Evolutionary conservation across 2,113 vertebrate species (phyloP).

Genomic region (Dipodomys ordii): DNA sequence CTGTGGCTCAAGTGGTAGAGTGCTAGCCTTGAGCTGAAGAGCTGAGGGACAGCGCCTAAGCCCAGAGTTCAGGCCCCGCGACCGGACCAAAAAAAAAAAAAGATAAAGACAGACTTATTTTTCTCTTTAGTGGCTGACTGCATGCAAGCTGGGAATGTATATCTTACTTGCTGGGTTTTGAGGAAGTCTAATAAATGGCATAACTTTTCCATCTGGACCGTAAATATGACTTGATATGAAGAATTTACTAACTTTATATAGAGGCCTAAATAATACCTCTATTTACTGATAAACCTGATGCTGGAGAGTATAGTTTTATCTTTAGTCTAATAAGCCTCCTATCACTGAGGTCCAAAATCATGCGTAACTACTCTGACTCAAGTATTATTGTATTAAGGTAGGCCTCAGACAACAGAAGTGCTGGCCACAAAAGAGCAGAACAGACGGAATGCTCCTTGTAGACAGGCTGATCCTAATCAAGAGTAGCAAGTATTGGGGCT

Average conservation of each 20-base stretch:
- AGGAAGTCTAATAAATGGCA: not conserved
- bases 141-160: not conserved
- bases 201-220: not conserved
- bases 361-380: not conserved
- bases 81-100: too few relatives aligned
- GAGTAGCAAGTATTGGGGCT: not conserved
- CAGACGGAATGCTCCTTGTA: not conserved
- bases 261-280: not conserved
- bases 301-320: not conserved
- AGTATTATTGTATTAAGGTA: not conserved
- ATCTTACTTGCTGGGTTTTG: not conserved
- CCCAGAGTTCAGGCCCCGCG: too few relatives aligned
- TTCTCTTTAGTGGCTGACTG: not conserved
- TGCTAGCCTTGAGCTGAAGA: too few relatives aligned
- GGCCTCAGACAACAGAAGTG: not conserved
- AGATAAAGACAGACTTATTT: not conserved
- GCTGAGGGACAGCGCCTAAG: too few relatives aligned
- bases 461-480: not conserved
- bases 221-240: constrained; percentile 20
- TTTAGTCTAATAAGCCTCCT: not conserved
- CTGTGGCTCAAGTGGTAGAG: too few relatives aligned
- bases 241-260: not conserved
- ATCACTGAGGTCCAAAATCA: not conserved
- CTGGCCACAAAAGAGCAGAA: not conserved
- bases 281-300: not conserved